A percentile compares a stretch with the other conserved stretches of the same genome.
Conservation (phyloP, 2,113 vertebrate genomes). For the Phylloscopus trochiloides region DNA sequence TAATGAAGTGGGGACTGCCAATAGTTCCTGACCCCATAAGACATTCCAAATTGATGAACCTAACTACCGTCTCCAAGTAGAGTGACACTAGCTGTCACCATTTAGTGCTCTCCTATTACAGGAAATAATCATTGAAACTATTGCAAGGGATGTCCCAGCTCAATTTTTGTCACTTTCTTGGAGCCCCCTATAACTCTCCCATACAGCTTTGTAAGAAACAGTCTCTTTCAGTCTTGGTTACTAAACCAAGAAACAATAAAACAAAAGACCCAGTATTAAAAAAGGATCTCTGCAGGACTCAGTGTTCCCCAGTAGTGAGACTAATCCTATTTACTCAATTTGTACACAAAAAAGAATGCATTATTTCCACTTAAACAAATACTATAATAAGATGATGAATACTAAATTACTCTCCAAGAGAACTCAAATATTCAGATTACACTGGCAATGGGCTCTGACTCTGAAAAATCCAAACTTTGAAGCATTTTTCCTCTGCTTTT, state of each 20-base stretch:
- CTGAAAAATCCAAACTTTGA: background rate
- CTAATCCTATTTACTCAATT: constrained; percentile 32
- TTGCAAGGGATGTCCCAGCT: background rate
- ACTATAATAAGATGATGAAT: background rate
- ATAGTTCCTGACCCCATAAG: background rate
- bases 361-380: constrained; percentile 49
- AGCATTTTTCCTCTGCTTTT: background rate
- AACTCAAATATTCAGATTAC: background rate
- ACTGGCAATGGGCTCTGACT: background rate
- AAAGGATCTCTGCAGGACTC: background rate
- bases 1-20: background rate
- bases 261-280: background rate
- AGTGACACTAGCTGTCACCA: background rate
- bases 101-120: background rate
- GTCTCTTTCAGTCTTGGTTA: background rate
- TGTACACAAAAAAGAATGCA: constrained; percentile 1
- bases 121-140: background rate
- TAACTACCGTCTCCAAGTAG: background rate
- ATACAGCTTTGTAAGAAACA: background rate
- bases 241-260: background rate
- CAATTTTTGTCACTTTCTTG: background rate
- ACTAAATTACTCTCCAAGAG: background rate
- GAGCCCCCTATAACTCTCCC: background rate
- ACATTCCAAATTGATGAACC: background rate
- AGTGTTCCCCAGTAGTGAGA: background rate